Conservation (phyloP, 2,888 invertebrate species). For the Parnassius glacialis region DNA sequence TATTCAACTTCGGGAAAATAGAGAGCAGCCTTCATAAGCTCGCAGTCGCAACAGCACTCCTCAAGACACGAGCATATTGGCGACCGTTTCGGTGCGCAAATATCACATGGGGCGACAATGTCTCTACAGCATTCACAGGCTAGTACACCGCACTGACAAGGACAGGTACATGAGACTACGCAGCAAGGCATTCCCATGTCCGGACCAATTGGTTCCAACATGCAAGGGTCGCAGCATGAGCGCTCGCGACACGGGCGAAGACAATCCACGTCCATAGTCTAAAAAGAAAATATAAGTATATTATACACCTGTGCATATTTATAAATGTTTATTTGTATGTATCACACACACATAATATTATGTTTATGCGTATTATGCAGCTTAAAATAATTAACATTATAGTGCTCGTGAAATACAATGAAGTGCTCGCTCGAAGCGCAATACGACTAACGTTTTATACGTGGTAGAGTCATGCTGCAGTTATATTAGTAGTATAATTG, state of each 20-base stretch:
- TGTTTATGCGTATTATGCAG: no score
- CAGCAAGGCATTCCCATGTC: constrained; percentile 15
- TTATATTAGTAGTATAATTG: no score
- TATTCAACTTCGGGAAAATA: constrained; percentile 24
- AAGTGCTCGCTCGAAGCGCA: no score
- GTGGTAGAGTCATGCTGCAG: no score
- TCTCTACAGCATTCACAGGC: constrained; percentile 9
- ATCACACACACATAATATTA: no score
- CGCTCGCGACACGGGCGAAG: constrained; percentile 2
- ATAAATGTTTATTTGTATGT: no score
- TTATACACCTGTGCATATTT: no score
- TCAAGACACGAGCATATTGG: constrained; percentile 5
- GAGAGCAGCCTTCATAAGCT: not conserved
- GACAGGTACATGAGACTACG: not conserved
- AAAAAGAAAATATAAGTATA: not conserved
- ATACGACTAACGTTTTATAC: no score
- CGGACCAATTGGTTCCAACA: constrained; percentile 22
- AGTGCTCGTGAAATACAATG: no score
- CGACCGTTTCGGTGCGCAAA: constrained; percentile 6
- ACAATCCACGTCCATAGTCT: not conserved
- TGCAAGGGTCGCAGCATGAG: constrained; percentile 10
- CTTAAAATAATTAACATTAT: no score
- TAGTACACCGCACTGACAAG: constrained; percentile 14
- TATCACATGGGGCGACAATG: not conserved
- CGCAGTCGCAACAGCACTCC: constrained; percentile 5